These are phyloP conservation scores for Acanthurus lineatus DNA, from an alignment of 2,797 vertebrate species.

Conservation along the genomic window DNA sequence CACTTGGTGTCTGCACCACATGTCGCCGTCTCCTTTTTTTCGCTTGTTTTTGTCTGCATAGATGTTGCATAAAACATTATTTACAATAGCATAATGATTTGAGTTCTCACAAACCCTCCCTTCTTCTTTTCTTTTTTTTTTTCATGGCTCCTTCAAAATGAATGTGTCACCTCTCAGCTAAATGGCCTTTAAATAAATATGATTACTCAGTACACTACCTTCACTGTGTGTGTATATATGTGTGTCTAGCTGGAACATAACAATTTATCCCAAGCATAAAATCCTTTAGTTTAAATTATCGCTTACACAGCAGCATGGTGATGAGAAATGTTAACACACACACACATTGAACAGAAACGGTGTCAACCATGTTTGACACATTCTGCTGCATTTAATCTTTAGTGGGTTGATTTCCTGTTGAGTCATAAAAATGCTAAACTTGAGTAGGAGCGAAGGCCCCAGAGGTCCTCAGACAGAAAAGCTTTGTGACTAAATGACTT, in stretches of 20 bases:
- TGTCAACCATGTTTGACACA: constrained; percentile 25
- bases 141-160: constrained; percentile 15
- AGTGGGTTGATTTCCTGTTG: constrained; percentile 23
- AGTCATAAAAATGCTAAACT: constrained; percentile 25
- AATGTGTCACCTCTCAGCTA: constrained; percentile 30
- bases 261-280: constrained; percentile 22
- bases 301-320: constrained; percentile 25
- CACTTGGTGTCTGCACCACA: background rate
- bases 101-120: constrained; percentile 10
- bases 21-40: background rate
- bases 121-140: constrained; percentile 22
- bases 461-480: background rate
- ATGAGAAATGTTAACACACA: constrained; percentile 6
- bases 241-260: constrained; percentile 6
- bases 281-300: constrained; percentile 38
- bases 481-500: background rate
- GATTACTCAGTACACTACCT: constrained; percentile 30
- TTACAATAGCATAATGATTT: constrained; percentile 31
- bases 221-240: constrained; percentile 15
- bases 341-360: constrained; percentile 6
- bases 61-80: constrained; percentile 17
- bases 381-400: constrained; percentile 29
- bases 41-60: constrained; percentile 10
- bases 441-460: background rate
- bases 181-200: constrained; percentile 49